Conservation (phyloP, 2,888 invertebrate genomes). For the Plagodis dolabraria region DNA sequence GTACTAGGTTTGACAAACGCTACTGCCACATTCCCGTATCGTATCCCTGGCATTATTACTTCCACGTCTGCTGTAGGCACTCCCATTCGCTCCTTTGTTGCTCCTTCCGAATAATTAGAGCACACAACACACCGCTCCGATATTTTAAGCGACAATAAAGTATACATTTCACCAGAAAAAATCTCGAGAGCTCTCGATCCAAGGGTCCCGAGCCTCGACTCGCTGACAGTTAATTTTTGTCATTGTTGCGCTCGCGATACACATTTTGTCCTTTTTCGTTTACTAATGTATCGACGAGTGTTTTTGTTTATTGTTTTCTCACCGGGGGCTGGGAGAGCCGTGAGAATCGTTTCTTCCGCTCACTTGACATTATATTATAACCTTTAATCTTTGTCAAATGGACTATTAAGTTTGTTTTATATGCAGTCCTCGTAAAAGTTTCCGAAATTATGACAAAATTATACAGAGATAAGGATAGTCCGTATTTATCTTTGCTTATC, state of each 20-base stretch:
- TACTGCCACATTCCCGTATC: slow-evolving; percentile 68
- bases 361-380: slow-evolving; percentile 46
- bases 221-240: slow-evolving; percentile 75
- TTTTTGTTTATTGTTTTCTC: slow-evolving; percentile 61
- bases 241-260: slow-evolving; percentile 66
- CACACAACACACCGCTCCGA: slow-evolving; percentile 59
- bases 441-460: slow-evolving; percentile 13
- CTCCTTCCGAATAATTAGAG: slow-evolving; percentile 82
- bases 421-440: slow-evolving; percentile 15
- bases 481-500: slow-evolving; percentile 13
- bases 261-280: slow-evolving; percentile 61
- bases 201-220: slow-evolving; percentile 58
- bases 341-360: slow-evolving; percentile 63
- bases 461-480: slow-evolving; percentile 9
- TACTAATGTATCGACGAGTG: slow-evolving; percentile 56
- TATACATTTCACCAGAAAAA: slow-evolving; percentile 79
- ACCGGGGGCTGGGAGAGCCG: slow-evolving; percentile 69
- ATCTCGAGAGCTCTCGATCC: slow-evolving; percentile 60
- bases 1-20: slow-evolving; percentile 62
- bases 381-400: slow-evolving; percentile 41
- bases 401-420: slow-evolving; percentile 20
- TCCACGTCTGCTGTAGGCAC: slow-evolving; percentile 69
- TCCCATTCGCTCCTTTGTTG: slow-evolving; percentile 75
- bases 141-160: slow-evolving; percentile 67
- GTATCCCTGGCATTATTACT: slow-evolving; percentile 70